Conservation (phyloP, 2,888 invertebrate species). For the Itoplectis maculator region DNA sequence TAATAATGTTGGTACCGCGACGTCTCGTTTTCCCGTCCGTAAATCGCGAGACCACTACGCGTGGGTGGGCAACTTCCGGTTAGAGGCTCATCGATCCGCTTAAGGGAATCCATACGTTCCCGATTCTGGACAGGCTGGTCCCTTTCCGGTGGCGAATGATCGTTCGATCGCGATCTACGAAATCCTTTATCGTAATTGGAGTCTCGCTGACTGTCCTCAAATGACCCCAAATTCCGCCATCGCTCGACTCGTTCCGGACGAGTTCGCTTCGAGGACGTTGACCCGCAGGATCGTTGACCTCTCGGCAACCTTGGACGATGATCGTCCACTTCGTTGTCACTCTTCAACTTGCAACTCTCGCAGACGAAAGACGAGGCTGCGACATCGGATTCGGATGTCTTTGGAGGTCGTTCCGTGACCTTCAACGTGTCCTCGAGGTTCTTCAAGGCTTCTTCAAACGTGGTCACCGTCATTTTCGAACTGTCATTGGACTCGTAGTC, state of each 20-base stretch:
- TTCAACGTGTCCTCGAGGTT: conserved; percentile 65
- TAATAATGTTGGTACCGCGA: conserved; percentile 48
- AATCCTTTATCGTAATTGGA: conserved; percentile 13
- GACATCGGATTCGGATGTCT: conserved; percentile 15
- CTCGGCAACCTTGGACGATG: not conserved
- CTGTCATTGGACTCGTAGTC: not conserved
- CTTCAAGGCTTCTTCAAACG: conserved; percentile 63
- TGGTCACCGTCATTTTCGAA: conserved; percentile 15
- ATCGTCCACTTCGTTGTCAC: conserved; percentile 12
- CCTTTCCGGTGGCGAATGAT: conserved; percentile 67
- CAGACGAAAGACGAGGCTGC: conserved; percentile 56
- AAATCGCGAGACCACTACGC: conserved; percentile 64
- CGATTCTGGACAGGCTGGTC: conserved; percentile 52
- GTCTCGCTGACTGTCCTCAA: not conserved
- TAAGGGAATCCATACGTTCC: conserved; percentile 24
- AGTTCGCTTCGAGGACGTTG: not conserved
- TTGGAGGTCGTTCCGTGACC: not conserved
- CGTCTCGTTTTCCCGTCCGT: conserved; percentile 60
- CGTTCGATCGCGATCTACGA: conserved; percentile 11
- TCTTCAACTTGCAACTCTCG: conserved; percentile 57
- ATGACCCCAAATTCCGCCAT: conserved; percentile 31
- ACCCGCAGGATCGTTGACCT: conserved; percentile 7
- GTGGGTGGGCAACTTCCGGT: conserved; percentile 43
- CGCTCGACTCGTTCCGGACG: not conserved
- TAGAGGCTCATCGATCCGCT: conserved; percentile 14